A percentile compares a stretch with the other conserved stretches of the same genome.
phyloP scores from a whole-genome alignment of 2,888 invertebrate genomes.

The Autographa gamma region DNA sequence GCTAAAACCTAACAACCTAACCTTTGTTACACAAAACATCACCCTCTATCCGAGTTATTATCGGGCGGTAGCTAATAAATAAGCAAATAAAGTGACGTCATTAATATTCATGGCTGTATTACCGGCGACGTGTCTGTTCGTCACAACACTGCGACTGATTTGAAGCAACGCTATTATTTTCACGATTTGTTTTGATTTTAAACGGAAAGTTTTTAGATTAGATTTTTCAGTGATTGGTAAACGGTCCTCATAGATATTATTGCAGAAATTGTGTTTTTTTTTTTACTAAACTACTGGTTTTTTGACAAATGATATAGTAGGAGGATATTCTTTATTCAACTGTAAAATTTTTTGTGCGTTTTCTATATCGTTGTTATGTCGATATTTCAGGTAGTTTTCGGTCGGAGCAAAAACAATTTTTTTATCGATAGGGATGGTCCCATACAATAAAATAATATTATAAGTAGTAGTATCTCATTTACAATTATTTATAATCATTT shows the following conservation, averaged over 20 bases:
- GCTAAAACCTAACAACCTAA: constrained; percentile 21
- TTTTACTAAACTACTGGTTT: too few species aligned
- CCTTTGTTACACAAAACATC: constrained; percentile 53
- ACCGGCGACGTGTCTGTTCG: constrained; percentile 73
- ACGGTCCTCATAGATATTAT: not conserved
- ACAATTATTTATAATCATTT: too few species aligned
- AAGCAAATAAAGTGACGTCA: constrained; percentile 82
- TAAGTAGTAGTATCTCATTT: too few species aligned
- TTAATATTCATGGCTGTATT: constrained; percentile 84
- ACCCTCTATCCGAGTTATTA: constrained; percentile 67
- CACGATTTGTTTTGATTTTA: constrained; percentile 26
- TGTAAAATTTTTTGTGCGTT: too few species aligned
- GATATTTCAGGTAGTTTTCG: too few species aligned
- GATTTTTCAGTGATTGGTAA: constrained; percentile 1
- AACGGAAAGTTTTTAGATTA: not conserved
- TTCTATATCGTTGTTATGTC: too few species aligned
- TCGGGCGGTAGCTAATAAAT: constrained; percentile 78
- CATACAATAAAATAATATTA: too few species aligned
- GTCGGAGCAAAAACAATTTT: too few species aligned
- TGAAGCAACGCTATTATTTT: constrained; percentile 49
- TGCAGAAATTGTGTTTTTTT: too few species aligned
- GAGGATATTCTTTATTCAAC: too few species aligned
- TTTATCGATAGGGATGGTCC: too few species aligned
- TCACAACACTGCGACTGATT: constrained; percentile 54
- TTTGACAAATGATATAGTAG: too few species aligned